Percentiles rank a stretch among this genome's conserved stretches.
phyloP scores from a whole-genome alignment of 2,797 vertebrate species.

The Lepilemur septentrionalis region DNA sequence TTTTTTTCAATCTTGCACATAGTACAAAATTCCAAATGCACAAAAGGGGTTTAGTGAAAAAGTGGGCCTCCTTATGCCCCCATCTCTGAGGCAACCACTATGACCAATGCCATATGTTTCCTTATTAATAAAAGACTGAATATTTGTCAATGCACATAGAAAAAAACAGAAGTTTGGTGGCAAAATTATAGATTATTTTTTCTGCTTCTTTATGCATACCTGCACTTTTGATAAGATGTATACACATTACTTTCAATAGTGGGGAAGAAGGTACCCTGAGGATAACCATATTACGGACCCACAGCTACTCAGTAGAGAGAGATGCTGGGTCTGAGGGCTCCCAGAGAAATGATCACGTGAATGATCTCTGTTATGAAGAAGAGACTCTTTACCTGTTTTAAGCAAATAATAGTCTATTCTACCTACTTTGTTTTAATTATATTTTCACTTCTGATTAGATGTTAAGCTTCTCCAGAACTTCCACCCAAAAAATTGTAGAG shows the following conservation, averaged over 20 bases:
- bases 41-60: neutral
- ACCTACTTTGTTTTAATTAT: neutral
- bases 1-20: neutral
- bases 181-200: neutral
- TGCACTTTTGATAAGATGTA: neutral
- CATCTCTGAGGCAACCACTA: neutral
- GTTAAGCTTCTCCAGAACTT: neutral
- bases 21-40: conserved; percentile 15
- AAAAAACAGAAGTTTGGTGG: neutral
- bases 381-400: neutral
- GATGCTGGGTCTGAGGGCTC: neutral
- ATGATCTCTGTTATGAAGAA: neutral
- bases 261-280: neutral
- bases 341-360: neutral
- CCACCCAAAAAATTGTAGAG: neutral
- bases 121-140: neutral
- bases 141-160: neutral
- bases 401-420: neutral
- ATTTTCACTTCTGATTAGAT: conserved; percentile 6
- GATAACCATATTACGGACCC: neutral
- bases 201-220: neutral
- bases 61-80: neutral
- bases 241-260: neutral
- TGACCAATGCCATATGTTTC: neutral
- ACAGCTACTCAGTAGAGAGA: neutral